phyloP scores from a whole-genome alignment of 2,113 vertebrate genomes.

The Periophthalmus modestus region DNA sequence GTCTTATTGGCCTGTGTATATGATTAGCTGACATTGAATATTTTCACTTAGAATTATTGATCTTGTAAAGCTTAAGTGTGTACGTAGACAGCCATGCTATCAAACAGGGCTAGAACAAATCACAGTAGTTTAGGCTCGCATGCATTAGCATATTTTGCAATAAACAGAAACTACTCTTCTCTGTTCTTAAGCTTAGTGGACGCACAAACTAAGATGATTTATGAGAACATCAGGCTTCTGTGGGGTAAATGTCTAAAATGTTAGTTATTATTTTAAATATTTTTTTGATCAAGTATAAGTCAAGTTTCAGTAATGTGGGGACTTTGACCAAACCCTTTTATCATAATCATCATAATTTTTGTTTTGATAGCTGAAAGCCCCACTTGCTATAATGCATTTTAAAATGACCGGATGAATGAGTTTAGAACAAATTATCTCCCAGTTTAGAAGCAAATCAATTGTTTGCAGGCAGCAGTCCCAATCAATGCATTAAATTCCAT shows the following conservation, averaged over 20 bases:
- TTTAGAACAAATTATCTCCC: conserved; percentile 3
- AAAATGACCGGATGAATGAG: neutral
- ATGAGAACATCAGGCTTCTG: neutral
- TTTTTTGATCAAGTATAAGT: neutral
- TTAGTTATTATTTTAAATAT: neutral
- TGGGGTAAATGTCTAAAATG: neutral
- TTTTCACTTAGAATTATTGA: neutral
- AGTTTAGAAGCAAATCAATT: conserved; percentile 16
- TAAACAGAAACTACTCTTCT: too few species aligned
- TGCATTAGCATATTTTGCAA: neutral
- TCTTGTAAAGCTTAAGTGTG: neutral
- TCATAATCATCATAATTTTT: neutral
- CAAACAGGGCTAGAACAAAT: neutral
- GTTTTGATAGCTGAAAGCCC: neutral
- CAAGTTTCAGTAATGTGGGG: neutral
- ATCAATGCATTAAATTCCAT: conserved; percentile 8
- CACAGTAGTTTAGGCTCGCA: neutral
- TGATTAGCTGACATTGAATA: neutral
- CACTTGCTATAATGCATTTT: neutral
- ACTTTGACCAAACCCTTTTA: neutral
- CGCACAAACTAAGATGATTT: neutral
- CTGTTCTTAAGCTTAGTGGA: too few species aligned
- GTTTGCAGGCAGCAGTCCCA: neutral
- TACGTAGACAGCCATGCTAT: neutral
- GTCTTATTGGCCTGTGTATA: neutral